Conservation (phyloP, 1,140 invertebrate species). For the Euglossa dilemma region DNA sequence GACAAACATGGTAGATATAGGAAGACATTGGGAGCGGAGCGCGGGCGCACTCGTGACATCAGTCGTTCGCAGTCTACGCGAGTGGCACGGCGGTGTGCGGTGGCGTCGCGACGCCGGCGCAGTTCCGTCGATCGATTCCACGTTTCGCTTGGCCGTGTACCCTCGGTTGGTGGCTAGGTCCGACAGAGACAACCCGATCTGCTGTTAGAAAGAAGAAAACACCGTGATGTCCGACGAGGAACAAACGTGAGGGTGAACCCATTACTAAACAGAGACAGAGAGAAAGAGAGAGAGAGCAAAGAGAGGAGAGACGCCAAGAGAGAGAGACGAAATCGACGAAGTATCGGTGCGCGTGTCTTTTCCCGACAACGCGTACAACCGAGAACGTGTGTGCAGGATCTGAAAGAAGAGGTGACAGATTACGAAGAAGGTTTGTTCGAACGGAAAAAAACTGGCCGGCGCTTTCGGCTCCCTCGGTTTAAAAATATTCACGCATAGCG, state of each 20-base stretch:
- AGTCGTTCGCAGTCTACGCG: conserved; percentile 45
- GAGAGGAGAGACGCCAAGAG: background rate
- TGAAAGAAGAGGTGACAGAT: conserved; percentile 48
- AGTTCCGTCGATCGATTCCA: conserved; percentile 72
- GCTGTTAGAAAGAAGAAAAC: background rate
- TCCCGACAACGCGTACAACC: conserved; percentile 35
- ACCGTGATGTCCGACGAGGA: background rate
- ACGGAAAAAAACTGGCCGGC: background rate
- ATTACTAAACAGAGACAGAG: background rate
- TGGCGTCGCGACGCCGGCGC: conserved; percentile 78
- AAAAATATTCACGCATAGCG: conserved; percentile 47
- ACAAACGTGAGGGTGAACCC: background rate
- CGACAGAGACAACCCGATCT: conserved; percentile 4
- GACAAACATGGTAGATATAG: conserved; percentile 25
- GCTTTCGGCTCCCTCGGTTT: conserved; percentile 22
- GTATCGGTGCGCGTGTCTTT: conserved; percentile 41
- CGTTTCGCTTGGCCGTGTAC: conserved; percentile 58
- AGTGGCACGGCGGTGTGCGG: conserved; percentile 33
- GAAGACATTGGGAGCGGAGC: conserved; percentile 12
- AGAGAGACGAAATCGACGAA: conserved; percentile 1
- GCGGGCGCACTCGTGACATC: conserved; percentile 55
- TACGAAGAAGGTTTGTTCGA: conserved; percentile 31
- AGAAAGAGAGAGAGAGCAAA: conserved; percentile 13
- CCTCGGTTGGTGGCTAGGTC: conserved; percentile 33
- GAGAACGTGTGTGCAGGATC: conserved; percentile 35